Evolutionary conservation across 2,888 invertebrate species (phyloP).

Genomic region (Drosophila koepferae): DNA sequence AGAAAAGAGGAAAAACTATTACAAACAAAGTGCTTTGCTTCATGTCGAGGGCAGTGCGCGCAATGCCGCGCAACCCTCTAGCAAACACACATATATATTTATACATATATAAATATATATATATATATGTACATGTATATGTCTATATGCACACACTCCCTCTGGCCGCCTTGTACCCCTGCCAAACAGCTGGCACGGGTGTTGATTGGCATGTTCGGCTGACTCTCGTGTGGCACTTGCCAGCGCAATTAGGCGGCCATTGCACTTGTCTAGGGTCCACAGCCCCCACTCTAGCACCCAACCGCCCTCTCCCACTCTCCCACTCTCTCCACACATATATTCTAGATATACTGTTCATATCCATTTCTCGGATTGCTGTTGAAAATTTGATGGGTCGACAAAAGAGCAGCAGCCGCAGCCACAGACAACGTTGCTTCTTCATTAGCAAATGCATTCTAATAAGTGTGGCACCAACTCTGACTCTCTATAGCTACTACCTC

Average conservation of each 20-base stretch:
- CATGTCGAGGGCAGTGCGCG: conserved; percentile 21
- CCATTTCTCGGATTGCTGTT: conserved; percentile 44
- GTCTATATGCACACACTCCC: not conserved
- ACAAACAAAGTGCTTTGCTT: conserved; percentile 58
- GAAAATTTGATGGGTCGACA: conserved; percentile 66
- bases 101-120: not conserved
- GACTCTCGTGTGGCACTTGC: conserved; percentile 67
- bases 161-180: not conserved
- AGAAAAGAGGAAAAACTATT: conserved; percentile 42
- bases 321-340: conserved; percentile 5
- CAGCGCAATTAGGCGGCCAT: conserved; percentile 77
- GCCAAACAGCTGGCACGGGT: conserved; percentile 51
- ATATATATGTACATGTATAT: not conserved
- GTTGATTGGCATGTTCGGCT: conserved; percentile 77
- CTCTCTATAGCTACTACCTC: too few relatives aligned
- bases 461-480: conserved; percentile 47
- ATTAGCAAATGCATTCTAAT: conserved; percentile 69
- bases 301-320: not conserved
- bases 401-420: conserved; percentile 53
- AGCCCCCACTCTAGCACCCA: not conserved
- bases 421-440: conserved; percentile 48
- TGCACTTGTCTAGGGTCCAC: conserved; percentile 62
- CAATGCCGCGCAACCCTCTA: conserved; percentile 18
- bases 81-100: not conserved
- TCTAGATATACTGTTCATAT: conserved; percentile 17